Percentiles rank a stretch among this genome's conserved stretches.
phyloP scores from a whole-genome alignment of 2,888 invertebrate genomes.

The Athalia rosae region DNA sequence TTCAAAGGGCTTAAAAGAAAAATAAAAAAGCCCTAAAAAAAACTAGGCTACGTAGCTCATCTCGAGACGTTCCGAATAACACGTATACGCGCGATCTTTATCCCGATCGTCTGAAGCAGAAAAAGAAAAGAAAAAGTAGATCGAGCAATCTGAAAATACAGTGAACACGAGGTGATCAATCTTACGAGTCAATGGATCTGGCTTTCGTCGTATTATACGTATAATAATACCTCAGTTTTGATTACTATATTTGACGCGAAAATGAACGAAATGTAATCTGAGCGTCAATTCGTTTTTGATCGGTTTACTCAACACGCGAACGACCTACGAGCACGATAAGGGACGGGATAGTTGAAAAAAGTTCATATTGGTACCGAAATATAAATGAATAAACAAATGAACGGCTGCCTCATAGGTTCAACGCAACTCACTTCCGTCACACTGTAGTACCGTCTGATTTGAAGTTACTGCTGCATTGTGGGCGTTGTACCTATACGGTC shows the following conservation, averaged over 20 bases:
- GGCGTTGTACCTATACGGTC: too few species aligned
- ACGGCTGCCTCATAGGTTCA: conserved; percentile 14
- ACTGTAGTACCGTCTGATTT: conserved; percentile 21
- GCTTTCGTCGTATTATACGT: too few species aligned
- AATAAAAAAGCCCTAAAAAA: too few species aligned
- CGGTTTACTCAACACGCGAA: conserved; percentile 22
- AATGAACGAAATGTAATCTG: conserved; percentile 38
- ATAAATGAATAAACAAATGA: neutral
- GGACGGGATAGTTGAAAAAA: conserved; percentile 1
- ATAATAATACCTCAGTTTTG: conserved; percentile 5
- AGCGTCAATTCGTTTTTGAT: conserved; percentile 34
- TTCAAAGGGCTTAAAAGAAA: too few species aligned
- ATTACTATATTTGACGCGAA: neutral
- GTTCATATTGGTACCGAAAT: conserved; percentile 24
- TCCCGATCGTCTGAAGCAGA: too few species aligned
- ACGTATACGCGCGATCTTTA: too few species aligned
- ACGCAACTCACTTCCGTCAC: conserved; percentile 31
- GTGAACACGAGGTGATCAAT: conserved; percentile 12
- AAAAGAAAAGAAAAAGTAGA: too few species aligned
- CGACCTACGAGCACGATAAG: conserved; percentile 17
- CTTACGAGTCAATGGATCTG: neutral
- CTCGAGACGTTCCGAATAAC: too few species aligned
- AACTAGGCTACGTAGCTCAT: too few species aligned
- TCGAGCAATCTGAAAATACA: too few species aligned
- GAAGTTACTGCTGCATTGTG: too few species aligned